Evolutionary conservation across 2,797 vertebrate genomes (phyloP).

Genomic region (Enteromius trimaculatus): DNA sequence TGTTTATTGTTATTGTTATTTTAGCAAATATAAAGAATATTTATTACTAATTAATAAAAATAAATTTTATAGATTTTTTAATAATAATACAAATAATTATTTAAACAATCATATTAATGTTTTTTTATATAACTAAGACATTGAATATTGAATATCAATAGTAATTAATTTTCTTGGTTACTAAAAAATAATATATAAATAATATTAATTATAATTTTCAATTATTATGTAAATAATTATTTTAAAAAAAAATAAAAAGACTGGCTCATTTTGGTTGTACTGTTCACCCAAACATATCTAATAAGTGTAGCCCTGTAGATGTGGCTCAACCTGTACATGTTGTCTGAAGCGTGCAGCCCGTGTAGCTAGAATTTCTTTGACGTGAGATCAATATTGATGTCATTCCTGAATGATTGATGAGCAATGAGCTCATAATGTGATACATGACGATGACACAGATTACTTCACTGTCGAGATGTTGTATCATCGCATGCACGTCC

Average conservation of each 20-base stretch:
- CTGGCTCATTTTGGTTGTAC: background rate
- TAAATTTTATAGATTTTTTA: background rate
- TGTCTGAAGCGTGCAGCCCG: background rate
- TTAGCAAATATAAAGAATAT: background rate
- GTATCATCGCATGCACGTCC: background rate
- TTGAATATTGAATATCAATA: background rate
- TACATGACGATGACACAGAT: constrained; percentile 35
- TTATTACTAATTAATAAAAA: background rate
- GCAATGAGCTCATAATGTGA: constrained; percentile 45
- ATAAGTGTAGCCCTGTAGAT: background rate
- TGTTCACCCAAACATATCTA: background rate
- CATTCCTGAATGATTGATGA: constrained; percentile 43
- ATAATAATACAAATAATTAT: background rate
- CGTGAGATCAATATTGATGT: constrained; percentile 36
- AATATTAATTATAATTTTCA: background rate
- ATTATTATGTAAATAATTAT: background rate
- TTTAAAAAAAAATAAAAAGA: no score
- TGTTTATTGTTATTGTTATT: no score
- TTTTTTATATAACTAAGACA: background rate
- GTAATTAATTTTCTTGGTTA: background rate
- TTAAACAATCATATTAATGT: background rate
- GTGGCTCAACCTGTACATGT: background rate
- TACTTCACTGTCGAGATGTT: background rate
- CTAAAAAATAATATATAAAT: background rate
- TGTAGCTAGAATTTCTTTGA: constrained; percentile 39